Evolutionary conservation across 2,888 invertebrate genomes (phyloP), one percentile per base, ranked within the genome.

Genomic region (Brachyptera putata): DNA sequence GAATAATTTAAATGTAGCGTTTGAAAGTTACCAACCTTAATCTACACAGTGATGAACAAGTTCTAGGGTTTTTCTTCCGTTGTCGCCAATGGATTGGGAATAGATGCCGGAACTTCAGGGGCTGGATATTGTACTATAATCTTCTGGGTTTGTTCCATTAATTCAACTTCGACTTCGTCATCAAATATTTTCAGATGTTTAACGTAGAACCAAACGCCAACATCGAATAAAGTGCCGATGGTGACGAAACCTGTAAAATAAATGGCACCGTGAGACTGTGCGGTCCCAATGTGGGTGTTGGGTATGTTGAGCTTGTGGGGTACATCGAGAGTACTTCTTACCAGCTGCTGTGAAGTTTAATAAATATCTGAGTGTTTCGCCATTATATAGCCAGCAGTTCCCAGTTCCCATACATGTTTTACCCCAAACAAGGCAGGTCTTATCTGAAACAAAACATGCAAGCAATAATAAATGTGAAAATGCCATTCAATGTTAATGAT

Each of bases 341-440:
- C 79, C 72, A 64, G 85, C 84, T 48, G 85, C 83, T 11, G 83
- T 84, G 65, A 84, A 80, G 72, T 86, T 86, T 63, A 86, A 71
- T 50, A 80, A 77, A 67, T 83, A 84, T 70, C 85, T 78, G 65
- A 87, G 74, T 3, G 79, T 77, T 68, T 80, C 79, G 9, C 84
- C 84, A 71, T 87, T 83, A 71, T 87, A 88, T 9, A 87, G 74
- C 87, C 87, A 87, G 69, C 88, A 87, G 69, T 87, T 86, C 64
- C 87, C 86, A 55, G 80, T 82, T 57, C 82, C 82, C 0, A 82
- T 78, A 68, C 87, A 87, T 2, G 84, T 85, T 70, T 84, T 84
- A 11, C 87, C 86, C 87, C 87, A 88, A 13, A 87, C 84, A 24
- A 86, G 71, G 67, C 87, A 88, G 5, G 85, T 80, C 65, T 77